Evolutionary conservation across 2,888 invertebrate species (phyloP).

Genomic region (Lutraria lutraria): DNA sequence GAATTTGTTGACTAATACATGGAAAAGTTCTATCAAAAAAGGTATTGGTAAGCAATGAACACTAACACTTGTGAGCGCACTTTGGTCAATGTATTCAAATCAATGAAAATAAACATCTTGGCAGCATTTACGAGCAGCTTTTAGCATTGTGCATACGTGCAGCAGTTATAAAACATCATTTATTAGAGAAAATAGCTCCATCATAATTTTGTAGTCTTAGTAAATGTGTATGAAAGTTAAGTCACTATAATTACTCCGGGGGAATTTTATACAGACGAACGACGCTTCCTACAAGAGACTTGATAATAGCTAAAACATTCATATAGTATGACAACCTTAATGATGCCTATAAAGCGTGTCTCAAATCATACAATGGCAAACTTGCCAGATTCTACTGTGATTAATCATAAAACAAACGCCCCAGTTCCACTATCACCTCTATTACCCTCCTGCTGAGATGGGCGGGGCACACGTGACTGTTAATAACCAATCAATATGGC

Average conservation of each 20-base stretch:
- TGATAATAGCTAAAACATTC: constrained; percentile 20
- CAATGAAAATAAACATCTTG: not conserved
- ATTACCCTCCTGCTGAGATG: constrained; percentile 66
- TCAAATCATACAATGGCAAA: constrained; percentile 24
- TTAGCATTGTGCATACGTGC: constrained; percentile 14
- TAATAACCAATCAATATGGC: constrained; percentile 71
- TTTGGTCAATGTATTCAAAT: not conserved
- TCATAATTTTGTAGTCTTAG: constrained; percentile 25
- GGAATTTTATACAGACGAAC: constrained; percentile 6
- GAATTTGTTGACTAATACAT: too few relatives aligned
- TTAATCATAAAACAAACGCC: constrained; percentile 61
- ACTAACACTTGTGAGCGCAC: too few relatives aligned
- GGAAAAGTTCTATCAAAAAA: too few relatives aligned
- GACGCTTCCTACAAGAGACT: not conserved
- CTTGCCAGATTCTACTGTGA: constrained; percentile 50
- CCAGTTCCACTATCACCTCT: constrained; percentile 49
- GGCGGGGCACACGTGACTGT: constrained; percentile 63
- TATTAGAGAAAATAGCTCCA: constrained; percentile 2
- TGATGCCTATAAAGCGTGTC: constrained; percentile 61
- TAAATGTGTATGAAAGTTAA: constrained; percentile 25
- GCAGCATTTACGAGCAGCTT: not conserved
- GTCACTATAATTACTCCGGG: constrained; percentile 3
- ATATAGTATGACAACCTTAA: constrained; percentile 49
- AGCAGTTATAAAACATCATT: not conserved
- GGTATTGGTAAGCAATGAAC: too few relatives aligned